Evolutionary conservation across 1,140 invertebrate species (phyloP), one percentile per base, ranked within the genome.

Genomic region (Sarcophaga bullata): DNA sequence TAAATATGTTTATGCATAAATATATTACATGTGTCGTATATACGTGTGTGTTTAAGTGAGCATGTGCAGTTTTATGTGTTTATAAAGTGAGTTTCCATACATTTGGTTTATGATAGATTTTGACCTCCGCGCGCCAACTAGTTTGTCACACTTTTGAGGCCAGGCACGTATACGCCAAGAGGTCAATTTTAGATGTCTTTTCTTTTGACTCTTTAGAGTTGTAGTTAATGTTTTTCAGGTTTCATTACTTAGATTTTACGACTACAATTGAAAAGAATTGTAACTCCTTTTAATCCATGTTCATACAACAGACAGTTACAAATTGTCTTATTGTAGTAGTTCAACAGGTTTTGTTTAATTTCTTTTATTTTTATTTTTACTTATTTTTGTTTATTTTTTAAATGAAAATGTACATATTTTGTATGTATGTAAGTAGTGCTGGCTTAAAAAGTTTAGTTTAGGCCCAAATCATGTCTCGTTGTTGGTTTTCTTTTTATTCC

Each of bases 131-230:
- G 54, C 46, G 80, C 80, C 80, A 62, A 88, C 87, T 84, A 88
- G 87, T 88, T 88, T 88, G 87, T 88, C 87, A 88, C 87, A 88
- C 87, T 88, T 78, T 85, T 88, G 86, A 88, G 87, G 87, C 87
- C 87, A 88, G 85, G 86, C 87, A 88, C 87, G 87, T 88, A 86
- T 86, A 73, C 85, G 81, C 84, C 85, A 88, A 88, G 86, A 88
- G 87, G 87, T 88, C 87, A 88, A 81, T 72, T 62, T 50, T 48
- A 8, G 46, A 47, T 76, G 73, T 76, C 5, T 15, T 75, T 76
- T 47, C 4, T 37, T 37, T 37, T 37, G 4, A 1, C 25, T 37
- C 25, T 37, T 37, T 37, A 37, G 25, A 37, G 25, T 37, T 37
- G 25, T 48, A n/a, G 37, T 19, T 37, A 37, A 15, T 58, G 54